Evolutionary conservation across 2,113 vertebrate species (phyloP), one percentile per base, ranked within the genome.

Genomic region (Nanorana parkeri): DNA sequence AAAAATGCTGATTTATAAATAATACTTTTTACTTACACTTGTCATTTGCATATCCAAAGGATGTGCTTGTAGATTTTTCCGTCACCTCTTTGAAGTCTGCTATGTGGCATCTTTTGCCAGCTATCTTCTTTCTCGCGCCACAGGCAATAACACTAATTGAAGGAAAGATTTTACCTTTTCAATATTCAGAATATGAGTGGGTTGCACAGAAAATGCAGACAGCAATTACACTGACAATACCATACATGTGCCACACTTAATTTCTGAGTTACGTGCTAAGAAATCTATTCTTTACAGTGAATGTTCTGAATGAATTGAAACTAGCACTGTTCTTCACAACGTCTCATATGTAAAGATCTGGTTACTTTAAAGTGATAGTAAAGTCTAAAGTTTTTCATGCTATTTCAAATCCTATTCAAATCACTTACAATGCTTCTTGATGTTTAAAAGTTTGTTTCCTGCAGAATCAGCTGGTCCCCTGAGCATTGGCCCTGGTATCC

Each of bases 51-150:
- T 78, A 55, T 78, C n/a, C 52, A 23, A 51, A 24, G 58, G 60
- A 64, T 77, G 24, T 54, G 28, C 61, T 17, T 77, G 41, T 65
- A 66, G 8, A 52, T 28, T 20, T 8, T 63, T 29, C 61, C 20
- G 75, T 2, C 36, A 52, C 17, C 23, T 47, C 60, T 77, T 61
- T 76, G 74, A 77, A 65, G 75, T 77, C 23, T 77, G 56, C 20
- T 78, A 26, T 51, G 15, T n/a, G 23, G 61, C 26, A 66, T 54
- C n/a, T 52, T 54, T 78, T 52, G 17, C 60, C 13, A 78, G 23
- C 47, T 26, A 21, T 78, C 26, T 66, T 54, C 21, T 54, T 61
- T 66, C 36, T 21, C 32, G 16, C 29, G 61, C 63, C 51, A 21
- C 13, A 55, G 63, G 51, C 63, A 66, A 24, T 52, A 54, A 67